These are phyloP conservation scores for Drosophila anomalipes DNA, from an alignment of 2,888 invertebrate species.

Conservation along the genomic window DNA sequence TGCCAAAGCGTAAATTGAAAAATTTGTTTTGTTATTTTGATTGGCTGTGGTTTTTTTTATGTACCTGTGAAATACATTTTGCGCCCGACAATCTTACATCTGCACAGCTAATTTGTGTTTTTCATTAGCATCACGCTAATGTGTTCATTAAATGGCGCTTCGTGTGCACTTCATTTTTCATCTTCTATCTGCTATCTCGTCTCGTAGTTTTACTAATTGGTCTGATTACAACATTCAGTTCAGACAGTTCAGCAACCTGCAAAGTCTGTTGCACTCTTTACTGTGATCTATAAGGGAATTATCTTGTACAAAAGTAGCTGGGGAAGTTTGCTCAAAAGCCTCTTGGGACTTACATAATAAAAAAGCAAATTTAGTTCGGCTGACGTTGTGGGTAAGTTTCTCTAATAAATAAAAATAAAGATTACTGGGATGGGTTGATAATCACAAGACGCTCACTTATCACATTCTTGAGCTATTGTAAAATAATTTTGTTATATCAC, in stretches of 20 bases:
- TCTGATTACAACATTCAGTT: slow-evolving; percentile 57
- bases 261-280: slow-evolving; percentile 20
- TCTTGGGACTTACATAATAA: background rate
- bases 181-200: slow-evolving; percentile 12
- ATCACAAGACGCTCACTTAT: background rate
- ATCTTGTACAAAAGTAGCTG: slow-evolving; percentile 4
- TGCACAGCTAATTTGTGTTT: slow-evolving; percentile 35
- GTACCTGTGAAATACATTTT: slow-evolving; percentile 34
- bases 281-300: slow-evolving; percentile 1
- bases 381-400: background rate
- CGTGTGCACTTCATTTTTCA: slow-evolving; percentile 21
- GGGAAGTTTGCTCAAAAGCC: background rate
- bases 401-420: background rate
- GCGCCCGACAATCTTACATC: background rate
- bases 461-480: background rate
- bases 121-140: slow-evolving; percentile 67
- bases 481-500: background rate
- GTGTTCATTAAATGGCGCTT: slow-evolving; percentile 42
- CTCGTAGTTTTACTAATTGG: slow-evolving; percentile 50
- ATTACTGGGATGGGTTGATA: background rate
- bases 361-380: background rate
- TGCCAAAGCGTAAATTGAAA: slow-evolving; percentile 29
- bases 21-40: background rate
- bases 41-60: background rate
- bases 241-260: slow-evolving; percentile 62